Base-by-base conservation (phyloP, 2,113 vertebrate genomes). In the Pardalotus punctatus region DNA sequence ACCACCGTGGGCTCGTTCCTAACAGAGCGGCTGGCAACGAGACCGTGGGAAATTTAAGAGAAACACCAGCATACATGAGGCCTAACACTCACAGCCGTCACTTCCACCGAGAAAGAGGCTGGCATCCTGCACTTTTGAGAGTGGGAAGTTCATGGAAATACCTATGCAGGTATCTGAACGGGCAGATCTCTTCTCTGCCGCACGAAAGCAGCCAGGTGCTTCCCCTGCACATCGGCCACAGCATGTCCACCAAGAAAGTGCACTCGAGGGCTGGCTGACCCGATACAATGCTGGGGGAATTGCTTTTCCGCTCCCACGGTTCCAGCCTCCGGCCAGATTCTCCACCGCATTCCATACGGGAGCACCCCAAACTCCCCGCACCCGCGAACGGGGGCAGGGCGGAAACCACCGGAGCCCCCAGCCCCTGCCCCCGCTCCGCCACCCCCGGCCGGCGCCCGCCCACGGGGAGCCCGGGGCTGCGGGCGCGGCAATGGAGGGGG, bases 41-140 rank as follows among this genome's bases (percentile, higher is more conserved):
- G 3, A 67, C 85, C 40, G 65, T 90, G 85, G 84, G 87, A 96
- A 94, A 94, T 79, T 72, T 23, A 57, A 82, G 85, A 40, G 90
- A 69, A 76, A 61, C 17, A 11, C 56, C 5, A 4, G 61, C 35
- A 33, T 0, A 21, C 22, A 1, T 1, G 27, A 85, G 94, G 92
- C 96, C 95, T 80, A 80, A 48, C 1, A 19, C 73, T 86, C 50
- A 10, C 62, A 45, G 64, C 35, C 8, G 2, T 5, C 65, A 27
- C 6, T 53, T 54, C 47, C 35, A 83, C 31, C 35, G 2, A 13
- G 56, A 10, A 54, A 33, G 9, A 22, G 53, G 28, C 31, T 78
- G 25, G 56, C 24, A 5, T 7, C 20, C 69, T 4, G 87, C 81
- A 67, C 81, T 93, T 84, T 8, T 9, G 12, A 35, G 48, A 83